Evolutionary conservation across 2,888 invertebrate species (phyloP), one percentile per base, ranked within the genome.

Genomic region (Melinaea menophilus): DNA sequence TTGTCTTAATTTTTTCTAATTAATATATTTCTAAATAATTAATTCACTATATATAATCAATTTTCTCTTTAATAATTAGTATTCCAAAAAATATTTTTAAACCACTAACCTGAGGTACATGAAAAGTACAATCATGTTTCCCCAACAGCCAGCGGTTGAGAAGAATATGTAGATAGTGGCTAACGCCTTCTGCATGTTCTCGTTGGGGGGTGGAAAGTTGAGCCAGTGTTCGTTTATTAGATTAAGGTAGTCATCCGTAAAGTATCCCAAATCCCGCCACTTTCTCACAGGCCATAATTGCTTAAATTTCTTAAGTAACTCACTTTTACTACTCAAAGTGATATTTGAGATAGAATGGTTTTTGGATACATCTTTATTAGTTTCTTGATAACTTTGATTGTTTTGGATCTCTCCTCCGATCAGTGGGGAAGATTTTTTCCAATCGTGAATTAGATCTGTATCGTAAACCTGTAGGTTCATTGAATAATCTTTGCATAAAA

Each of bases 181-280:
- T 73, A 95, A 84, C 3, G 88, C 77, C 75, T 92, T 92, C 79
- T 94, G 94, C 56, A 92, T 82, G 34, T 79, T 74, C 57, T 89
- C 86, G 47, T 85, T 80, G 0, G 94, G 94, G 2, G 95, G 95
- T 34, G 92, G 89, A 78, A 93, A 95, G 71, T 91, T 84, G 69
- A 95, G 82, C 95, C 96, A 96, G 78, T 95, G 94, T 1, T 92
- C 86, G 82, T 95, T 94, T 67, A 95, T 93, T 67, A 91, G 79
- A 63, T 88, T 76, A 72, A 94, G 75, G 73, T 92, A 93, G 65
- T 92, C 91, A 48, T 92, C 93, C 4, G 86, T 81, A 77, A 93
- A 94, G 75, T 90, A 91, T 33, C 93, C 93, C 65, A 84, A 75
- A 56, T 86, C 73, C 66, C 79, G 80, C 94, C 94, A 94, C 48